A percentile compares a stretch with the other conserved stretches of the same genome.
These are phyloP conservation scores for Apogon hyalosoma DNA, from an alignment of 2,797 vertebrate genomes.

Conservation along the genomic window DNA sequence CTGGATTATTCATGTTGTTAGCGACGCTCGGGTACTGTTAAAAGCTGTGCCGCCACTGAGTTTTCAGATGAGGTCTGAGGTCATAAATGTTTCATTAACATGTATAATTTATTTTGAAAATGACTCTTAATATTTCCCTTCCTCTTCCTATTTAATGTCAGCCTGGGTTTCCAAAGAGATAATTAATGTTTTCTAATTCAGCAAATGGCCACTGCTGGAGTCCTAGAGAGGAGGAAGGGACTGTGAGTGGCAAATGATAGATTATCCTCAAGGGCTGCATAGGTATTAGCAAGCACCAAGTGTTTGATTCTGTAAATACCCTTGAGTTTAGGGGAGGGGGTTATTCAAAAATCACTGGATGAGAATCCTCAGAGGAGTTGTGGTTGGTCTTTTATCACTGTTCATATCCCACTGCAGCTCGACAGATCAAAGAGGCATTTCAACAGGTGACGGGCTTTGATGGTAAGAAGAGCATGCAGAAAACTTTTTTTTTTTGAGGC, in stretches of 20 bases:
- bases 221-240: slow-evolving; percentile 34
- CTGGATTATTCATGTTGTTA: slow-evolving; percentile 25
- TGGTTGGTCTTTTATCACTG: slow-evolving; percentile 19
- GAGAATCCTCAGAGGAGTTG: slow-evolving; percentile 20
- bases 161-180: slow-evolving; percentile 60
- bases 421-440: slow-evolving; percentile 35
- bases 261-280: slow-evolving; percentile 45
- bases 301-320: slow-evolving; percentile 45
- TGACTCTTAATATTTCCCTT: slow-evolving; percentile 61
- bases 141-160: slow-evolving; percentile 59
- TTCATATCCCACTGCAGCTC: neutral
- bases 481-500: slow-evolving; percentile 7
- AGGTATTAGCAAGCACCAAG: slow-evolving; percentile 32
- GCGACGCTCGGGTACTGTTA: slow-evolving; percentile 25
- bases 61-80: slow-evolving; percentile 36
- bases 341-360: slow-evolving; percentile 11
- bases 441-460: slow-evolving; percentile 36
- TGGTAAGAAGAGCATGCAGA: slow-evolving; percentile 7
- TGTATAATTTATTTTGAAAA: slow-evolving; percentile 76
- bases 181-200: slow-evolving; percentile 78
- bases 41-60: slow-evolving; percentile 34
- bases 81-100: slow-evolving; percentile 77
- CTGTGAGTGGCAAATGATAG: slow-evolving; percentile 55
- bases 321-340: neutral
- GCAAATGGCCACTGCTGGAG: slow-evolving; percentile 68